These are phyloP conservation scores for Axea sp. DNA, from an alignment of 2,888 invertebrate species.

Conservation along the genomic window DNA sequence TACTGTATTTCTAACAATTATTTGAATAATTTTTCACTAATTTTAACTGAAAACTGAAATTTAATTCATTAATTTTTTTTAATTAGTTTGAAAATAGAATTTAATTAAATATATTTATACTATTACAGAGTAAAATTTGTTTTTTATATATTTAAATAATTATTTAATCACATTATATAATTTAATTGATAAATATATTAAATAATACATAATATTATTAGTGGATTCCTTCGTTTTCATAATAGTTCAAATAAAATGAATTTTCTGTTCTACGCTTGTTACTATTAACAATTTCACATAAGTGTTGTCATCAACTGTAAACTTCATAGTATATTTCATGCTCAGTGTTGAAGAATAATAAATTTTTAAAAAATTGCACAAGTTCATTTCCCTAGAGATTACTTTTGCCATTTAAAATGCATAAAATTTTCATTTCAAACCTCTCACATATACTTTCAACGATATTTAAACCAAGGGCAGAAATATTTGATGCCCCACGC, in stretches of 20 bases:
- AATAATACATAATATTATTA: too few relatives aligned
- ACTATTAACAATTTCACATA: slow-evolving; percentile 24
- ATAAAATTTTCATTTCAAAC: slow-evolving; percentile 44
- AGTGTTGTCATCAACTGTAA: slow-evolving; percentile 53
- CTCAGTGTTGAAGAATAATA: slow-evolving; percentile 36
- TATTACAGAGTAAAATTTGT: too few relatives aligned
- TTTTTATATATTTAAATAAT: too few relatives aligned
- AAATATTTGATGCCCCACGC: slow-evolving; percentile 50
- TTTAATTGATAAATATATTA: too few relatives aligned
- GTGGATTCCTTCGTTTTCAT: slow-evolving; percentile 10
- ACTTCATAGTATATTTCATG: slow-evolving; percentile 41
- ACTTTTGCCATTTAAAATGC: slow-evolving; percentile 48
- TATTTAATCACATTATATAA: too few relatives aligned
- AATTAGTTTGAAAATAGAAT: too few relatives aligned
- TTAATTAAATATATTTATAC: too few relatives aligned
- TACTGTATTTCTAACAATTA: too few relatives aligned
- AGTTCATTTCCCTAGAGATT: slow-evolving; percentile 46
- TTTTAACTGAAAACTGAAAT: too few relatives aligned
- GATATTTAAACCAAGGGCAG: slow-evolving; percentile 37
- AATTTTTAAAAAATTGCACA: slow-evolving; percentile 41
- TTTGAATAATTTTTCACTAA: too few relatives aligned
- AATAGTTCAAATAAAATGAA: slow-evolving; percentile 33
- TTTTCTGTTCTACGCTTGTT: slow-evolving; percentile 17
- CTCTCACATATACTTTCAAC: neutral
- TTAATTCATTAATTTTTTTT: too few relatives aligned